Evolutionary conservation across 2,888 invertebrate species (phyloP).

Genomic region (Drosophila engyochracea): DNA sequence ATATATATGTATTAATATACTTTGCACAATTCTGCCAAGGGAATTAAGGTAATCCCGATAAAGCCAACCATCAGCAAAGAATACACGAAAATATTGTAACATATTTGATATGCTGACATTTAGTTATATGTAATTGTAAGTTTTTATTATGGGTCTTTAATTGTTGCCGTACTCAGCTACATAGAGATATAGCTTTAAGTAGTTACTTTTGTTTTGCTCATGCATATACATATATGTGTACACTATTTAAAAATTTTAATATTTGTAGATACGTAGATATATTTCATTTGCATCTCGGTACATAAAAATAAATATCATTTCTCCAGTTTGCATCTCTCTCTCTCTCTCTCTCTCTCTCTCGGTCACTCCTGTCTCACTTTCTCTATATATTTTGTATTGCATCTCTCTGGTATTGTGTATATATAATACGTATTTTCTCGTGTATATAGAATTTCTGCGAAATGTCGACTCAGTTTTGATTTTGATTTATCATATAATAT

Average conservation of each 20-base stretch:
- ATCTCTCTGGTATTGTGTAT: conserved; percentile 33
- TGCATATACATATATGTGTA: conserved; percentile 30
- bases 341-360: conserved; percentile 29
- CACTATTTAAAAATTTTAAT: conserved; percentile 32
- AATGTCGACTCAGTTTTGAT: conserved; percentile 36
- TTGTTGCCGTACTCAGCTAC: conserved; percentile 39
- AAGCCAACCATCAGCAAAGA: conserved; percentile 5
- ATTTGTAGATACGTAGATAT: conserved; percentile 48
- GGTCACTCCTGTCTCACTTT: conserved; percentile 32
- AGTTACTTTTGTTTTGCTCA: conserved; percentile 22
- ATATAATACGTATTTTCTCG: conserved; percentile 32
- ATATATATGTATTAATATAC: neutral
- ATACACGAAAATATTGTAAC: conserved; percentile 39
- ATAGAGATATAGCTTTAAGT: conserved; percentile 36
- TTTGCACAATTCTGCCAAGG: too few relatives aligned
- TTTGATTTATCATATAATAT: conserved; percentile 22
- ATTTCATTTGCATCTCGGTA: conserved; percentile 52
- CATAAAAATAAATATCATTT: conserved; percentile 72
- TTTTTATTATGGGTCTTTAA: conserved; percentile 60
- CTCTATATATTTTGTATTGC: conserved; percentile 20
- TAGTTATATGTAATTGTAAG: conserved; percentile 57
- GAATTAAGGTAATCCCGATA: neutral
- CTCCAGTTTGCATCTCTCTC: conserved; percentile 25
- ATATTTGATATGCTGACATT: conserved; percentile 75
- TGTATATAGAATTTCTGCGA: conserved; percentile 37